Evolutionary conservation across 1,140 invertebrate species (phyloP), one percentile per base, ranked within the genome.

Genomic region (Drosophila obscura): DNA sequence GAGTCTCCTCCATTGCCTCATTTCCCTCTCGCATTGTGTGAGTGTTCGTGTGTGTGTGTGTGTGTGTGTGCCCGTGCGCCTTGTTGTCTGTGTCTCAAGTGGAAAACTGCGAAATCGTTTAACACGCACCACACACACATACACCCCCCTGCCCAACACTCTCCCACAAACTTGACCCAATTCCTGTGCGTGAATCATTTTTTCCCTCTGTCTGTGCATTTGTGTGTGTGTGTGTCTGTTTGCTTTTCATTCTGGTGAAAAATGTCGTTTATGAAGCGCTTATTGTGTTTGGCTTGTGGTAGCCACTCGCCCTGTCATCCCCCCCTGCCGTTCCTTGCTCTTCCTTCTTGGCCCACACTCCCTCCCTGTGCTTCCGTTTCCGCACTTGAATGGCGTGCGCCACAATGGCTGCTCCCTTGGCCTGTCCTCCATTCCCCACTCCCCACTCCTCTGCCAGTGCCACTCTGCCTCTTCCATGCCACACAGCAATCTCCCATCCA

Each of bases 181-280:
- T 85, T 85, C 48, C 65, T 52, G 73, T 57, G 63, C 73, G 73
- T 77, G 73, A 74, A 66, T 74, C 61, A 73, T 74, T 73, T 56
- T 58, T 57, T 58, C 31, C 58, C 53, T 55, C 15, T 31, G 19
- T 52, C n/a, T 43, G 19, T 59, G 49, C 44, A 19, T 46, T 26
- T 45, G 69, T 49, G 48, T 77, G 24, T 77, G 35, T 41, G 35
- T 8, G 39, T 15, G 49, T 73, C 35, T 73, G 71, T 73, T 73
- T 55, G 71, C 52, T 43, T 73, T 73, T 46, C 69, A 63, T 83
- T 89, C 74, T 75, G 45, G 63, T 88, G 83, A 77, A 88, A 88
- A 88, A 88, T 88, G 83, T 85, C 83, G 83, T 80, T 89, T 88
- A 88, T 88, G 83, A 88, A 83, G 76, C 83, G 83, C 80, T 88